These are phyloP conservation scores for Lottia scabra DNA, from an alignment of 2,888 invertebrate species.

Conservation along the genomic window DNA sequence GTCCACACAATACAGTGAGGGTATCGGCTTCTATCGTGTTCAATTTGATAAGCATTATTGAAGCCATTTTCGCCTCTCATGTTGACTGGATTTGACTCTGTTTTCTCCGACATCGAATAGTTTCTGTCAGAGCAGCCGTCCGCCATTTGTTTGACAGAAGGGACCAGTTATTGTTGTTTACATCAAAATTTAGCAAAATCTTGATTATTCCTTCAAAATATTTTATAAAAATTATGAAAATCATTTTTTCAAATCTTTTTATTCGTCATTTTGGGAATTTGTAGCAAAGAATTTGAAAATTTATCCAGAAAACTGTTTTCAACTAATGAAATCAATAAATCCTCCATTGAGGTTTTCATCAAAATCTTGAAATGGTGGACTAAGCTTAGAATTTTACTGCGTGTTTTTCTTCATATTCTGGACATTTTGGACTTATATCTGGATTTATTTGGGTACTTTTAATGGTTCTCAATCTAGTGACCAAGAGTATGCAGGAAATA, in stretches of 20 bases:
- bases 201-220: not conserved
- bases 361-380: conserved; percentile 2
- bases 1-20: conserved; percentile 97
- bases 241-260: not conserved
- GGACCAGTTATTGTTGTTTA: not conserved
- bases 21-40: conserved; percentile 73
- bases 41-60: conserved; percentile 53
- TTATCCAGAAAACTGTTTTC: too few relatives aligned
- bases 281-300: too few relatives aligned
- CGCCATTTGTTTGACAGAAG: conserved; percentile 4
- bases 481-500: not conserved
- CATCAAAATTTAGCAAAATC: not conserved
- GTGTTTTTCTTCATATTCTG: not conserved
- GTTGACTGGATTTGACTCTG: not conserved
- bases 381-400: not conserved
- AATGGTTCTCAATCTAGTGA: not conserved
- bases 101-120: not conserved
- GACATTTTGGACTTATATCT: not conserved
- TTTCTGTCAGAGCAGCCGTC: not conserved
- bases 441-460: not conserved
- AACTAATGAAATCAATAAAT: too few relatives aligned
- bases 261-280: too few relatives aligned
- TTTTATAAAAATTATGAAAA: not conserved
- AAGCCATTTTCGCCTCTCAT: conserved; percentile 25
- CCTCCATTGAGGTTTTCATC: not conserved